Evolutionary conservation across 2,888 invertebrate genomes (phyloP), one percentile per base, ranked within the genome.

Genomic region (Lasioglossum oenotherae): DNA sequence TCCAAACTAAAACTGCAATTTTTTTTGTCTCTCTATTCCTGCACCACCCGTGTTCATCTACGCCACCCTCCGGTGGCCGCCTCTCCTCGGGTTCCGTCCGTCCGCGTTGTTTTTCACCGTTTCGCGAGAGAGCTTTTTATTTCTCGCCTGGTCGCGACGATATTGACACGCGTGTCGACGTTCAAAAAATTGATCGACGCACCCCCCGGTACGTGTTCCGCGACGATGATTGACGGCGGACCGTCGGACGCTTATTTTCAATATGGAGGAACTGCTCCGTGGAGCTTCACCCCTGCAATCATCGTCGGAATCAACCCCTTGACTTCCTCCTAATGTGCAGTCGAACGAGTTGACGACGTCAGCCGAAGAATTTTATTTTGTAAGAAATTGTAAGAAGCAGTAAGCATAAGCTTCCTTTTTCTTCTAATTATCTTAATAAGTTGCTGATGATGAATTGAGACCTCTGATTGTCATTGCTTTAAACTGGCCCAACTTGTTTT

Each of bases 131-230:
- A 38, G 44, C 71, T 72, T 75, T 84, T 80, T 85, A 80, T 87
- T 87, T 87, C 82, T 82, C 82, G 78, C 67, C 80, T 72, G 81
- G 76, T 81, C 81, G 82, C 86, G 81, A 46, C 78, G 86, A 80
- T 87, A 87, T 86, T 78, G 87, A 87, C 86, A 86, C 86, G 80
- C 77, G 71, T 78, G 86, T 78, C 75, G 78, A n/a, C 82, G 87
- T 86, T 87, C 82, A 86, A 87, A 67, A 69, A 87, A 86, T 69
- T 87, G 85, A 82, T 87, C 87, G 87, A 86, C 82, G 49, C 76
- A 38, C 77, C 5, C 73, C 73, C 64, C 49, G 73, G 8, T 82
- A 35, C 78, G 71, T 71, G 38, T 44, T 78, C 74, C 41, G 69
- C 41, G 41, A 12, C 78, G 60, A 82, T 84, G 82, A 84, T 82